A percentile compares a stretch with the other conserved stretches of the same genome.
These are phyloP conservation scores for Cossypha polioptera DNA, from an alignment of 2,797 vertebrate genomes.

Conservation along the genomic window DNA sequence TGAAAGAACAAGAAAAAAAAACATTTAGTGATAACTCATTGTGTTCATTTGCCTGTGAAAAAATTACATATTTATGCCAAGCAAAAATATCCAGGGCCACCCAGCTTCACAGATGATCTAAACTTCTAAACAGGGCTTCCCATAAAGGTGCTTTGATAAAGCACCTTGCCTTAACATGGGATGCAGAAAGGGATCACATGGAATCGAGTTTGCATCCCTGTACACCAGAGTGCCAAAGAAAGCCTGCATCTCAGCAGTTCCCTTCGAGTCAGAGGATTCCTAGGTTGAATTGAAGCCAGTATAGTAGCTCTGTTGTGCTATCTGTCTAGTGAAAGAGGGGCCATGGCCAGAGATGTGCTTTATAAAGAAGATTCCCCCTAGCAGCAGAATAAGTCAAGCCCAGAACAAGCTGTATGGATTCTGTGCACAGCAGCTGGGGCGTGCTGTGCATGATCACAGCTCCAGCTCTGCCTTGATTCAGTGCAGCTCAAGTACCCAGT, in stretches of 20 bases:
- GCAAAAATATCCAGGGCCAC: not conserved
- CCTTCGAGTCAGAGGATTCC: not conserved
- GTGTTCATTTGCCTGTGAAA: not conserved
- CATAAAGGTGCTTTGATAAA: not conserved
- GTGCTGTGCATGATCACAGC: not conserved
- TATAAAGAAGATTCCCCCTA: not conserved
- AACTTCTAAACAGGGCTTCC: not conserved
- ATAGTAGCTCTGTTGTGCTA: not conserved
- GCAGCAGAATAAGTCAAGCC: not conserved
- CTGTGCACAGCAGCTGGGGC: not conserved
- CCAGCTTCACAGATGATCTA: not conserved
- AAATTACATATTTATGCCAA: not conserved
- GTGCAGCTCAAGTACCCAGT: accelerated
- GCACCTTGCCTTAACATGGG: not conserved
- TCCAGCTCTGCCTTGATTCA: not conserved
- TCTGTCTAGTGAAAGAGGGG: not conserved
- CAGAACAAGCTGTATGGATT: not conserved
- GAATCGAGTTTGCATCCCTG: not conserved
- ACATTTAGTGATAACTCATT: not conserved
- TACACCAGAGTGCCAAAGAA: not conserved
- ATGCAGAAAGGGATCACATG: not conserved
- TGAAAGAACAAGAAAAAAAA: not conserved
- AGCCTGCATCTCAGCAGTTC: not conserved
- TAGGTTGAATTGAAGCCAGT: not conserved
- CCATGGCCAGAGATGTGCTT: not conserved